Base-by-base conservation (phyloP, 2,113 vertebrate genomes). In the Pangasianodon gigas region DNA sequence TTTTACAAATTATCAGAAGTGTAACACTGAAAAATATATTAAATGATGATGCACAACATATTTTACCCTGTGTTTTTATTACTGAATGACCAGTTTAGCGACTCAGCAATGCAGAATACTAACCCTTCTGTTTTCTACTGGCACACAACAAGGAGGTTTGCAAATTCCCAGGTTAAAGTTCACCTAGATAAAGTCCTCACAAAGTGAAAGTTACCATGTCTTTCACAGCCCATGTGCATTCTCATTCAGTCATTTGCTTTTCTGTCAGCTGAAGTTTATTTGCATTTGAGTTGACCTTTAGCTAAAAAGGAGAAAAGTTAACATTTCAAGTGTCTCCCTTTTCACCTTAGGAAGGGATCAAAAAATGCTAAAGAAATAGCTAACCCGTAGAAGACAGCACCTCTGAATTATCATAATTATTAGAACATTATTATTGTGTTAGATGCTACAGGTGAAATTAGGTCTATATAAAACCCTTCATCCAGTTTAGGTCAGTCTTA, bases 201-300 rank as follows among this genome's bases (percentile, higher is more conserved):
- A 52, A 54, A 54, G 51, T 62, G 56, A 32, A 58, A 56, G n/a
- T 10, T 41, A 56, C n/a, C n/a, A 13, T 84, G 82, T 13, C 82
- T 60, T 84, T 85, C 37, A 60, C 6, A 1, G 37, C 41, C 37
- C 58, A 46, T 26, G 24, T 62, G 83, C 13, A 7, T 16, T 62
- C 26, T 24, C 24, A 65, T 62, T 46, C 58, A 13, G 13, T 85
- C 13, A 62, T 62, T 65, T 48, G 83, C 6, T 62, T 85, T 85
- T 84, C 32, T 84, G 41, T 3, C 58, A 26, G 32, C 29, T 32
- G 8, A 82, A 9, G 32, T 58, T 83, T 37, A 83, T 83, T 83
- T 83, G 81, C 81, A 83, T 83, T 58, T 83, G 81, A 21, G 52
- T 37, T 56, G 44, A 54, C 79, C 51, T 82, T 82, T 54, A 51